These are phyloP conservation scores for Perca schrenkii DNA, from an alignment of 2,113 vertebrate species.

Conservation along the genomic window DNA sequence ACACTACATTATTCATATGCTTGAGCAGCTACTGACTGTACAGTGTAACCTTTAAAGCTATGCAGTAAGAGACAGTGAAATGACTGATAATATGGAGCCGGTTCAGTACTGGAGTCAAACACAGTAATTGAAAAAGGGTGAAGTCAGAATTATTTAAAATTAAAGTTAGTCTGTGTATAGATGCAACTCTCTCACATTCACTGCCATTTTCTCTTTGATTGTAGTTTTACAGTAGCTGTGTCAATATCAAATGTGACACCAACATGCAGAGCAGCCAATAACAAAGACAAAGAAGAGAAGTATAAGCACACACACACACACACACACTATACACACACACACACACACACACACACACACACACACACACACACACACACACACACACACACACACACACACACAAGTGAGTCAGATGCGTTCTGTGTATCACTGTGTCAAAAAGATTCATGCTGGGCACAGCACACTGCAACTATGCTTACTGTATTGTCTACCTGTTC, in stretches of 20 bases:
- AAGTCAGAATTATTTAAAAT: slow-evolving; percentile 37
- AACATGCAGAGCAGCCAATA: not conserved
- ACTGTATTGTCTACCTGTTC: slow-evolving; percentile 58
- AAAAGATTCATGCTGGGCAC: slow-evolving; percentile 52
- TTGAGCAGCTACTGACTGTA: slow-evolving; percentile 17
- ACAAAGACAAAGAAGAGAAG: not conserved
- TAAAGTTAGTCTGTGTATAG: not conserved
- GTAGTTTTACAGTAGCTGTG: slow-evolving; percentile 5
- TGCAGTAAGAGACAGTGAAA: slow-evolving; percentile 13
- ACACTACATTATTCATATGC: slow-evolving; percentile 67
- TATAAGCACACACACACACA: not conserved
- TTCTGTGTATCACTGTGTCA: slow-evolving; percentile 74
- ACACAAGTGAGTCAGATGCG: slow-evolving; percentile 52
- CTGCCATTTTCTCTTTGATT: not conserved
- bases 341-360: slow-evolving; percentile 1
- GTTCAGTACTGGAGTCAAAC: slow-evolving; percentile 29
- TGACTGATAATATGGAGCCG: slow-evolving; percentile 11
- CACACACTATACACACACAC: not conserved
- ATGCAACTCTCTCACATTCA: not conserved
- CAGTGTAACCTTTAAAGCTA: slow-evolving; percentile 41
- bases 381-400: slow-evolving; percentile 29
- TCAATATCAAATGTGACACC: slow-evolving; percentile 11
- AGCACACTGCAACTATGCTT: slow-evolving; percentile 31
- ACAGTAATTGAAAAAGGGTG: slow-evolving; percentile 12
- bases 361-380: slow-evolving; percentile 4